Evolutionary conservation across 1,140 invertebrate species (phyloP).

Genomic region (Drosophila biarmipes): DNA sequence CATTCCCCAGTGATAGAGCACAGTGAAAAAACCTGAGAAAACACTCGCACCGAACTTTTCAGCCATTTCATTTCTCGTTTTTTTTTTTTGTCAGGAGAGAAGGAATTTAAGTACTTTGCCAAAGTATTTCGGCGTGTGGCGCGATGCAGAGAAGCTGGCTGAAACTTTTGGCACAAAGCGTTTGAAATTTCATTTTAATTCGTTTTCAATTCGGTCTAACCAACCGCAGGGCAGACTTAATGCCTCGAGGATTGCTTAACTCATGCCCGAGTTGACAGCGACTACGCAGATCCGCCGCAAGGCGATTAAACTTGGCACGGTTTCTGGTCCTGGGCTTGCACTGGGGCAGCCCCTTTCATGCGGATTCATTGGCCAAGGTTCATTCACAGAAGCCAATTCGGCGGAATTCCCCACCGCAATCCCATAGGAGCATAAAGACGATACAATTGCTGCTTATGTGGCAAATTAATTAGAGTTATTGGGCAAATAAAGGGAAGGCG

Average conservation of each 20-base stretch:
- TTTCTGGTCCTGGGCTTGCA: neutral
- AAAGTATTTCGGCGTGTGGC: constrained; percentile 73
- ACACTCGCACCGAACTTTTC: constrained; percentile 33
- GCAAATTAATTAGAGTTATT: neutral
- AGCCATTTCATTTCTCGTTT: constrained; percentile 32
- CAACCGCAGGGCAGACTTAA: constrained; percentile 49
- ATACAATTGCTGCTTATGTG: neutral
- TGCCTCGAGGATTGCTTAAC: constrained; percentile 47
- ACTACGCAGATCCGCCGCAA: constrained; percentile 35
- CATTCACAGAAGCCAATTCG: constrained; percentile 24
- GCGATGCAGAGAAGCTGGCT: constrained; percentile 19
- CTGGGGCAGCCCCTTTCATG: neutral
- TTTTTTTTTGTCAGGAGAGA: constrained; percentile 26
- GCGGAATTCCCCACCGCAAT: neutral
- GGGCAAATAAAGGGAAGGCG: too few relatives aligned
- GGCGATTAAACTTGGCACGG: constrained; percentile 32
- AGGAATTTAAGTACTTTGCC: constrained; percentile 71
- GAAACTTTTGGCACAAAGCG: constrained; percentile 58
- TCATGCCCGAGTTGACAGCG: constrained; percentile 39
- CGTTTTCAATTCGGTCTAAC: constrained; percentile 69
- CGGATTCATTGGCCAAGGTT: constrained; percentile 22
- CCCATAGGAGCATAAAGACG: neutral
- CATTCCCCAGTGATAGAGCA: constrained; percentile 31
- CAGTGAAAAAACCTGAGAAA: constrained; percentile 21
- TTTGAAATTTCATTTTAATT: constrained; percentile 79